Evolutionary conservation across 2,797 vertebrate genomes (phyloP).

Genomic region (Melanotaenia maccullochi): DNA sequence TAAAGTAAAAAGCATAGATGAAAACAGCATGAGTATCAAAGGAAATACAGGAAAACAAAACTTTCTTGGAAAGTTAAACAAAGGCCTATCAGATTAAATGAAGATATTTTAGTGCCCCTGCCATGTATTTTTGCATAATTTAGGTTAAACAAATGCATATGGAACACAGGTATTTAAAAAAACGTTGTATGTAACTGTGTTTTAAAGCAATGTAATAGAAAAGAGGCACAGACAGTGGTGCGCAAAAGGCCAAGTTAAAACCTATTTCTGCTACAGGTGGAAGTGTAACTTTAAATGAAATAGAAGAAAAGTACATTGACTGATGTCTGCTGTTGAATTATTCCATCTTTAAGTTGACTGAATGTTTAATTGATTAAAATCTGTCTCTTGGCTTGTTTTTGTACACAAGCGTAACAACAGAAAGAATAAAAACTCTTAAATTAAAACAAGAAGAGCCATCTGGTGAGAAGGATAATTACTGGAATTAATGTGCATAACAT

Average conservation of each 20-base stretch:
- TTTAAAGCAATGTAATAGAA: neutral
- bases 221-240: too few species aligned
- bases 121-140: neutral
- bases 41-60: too few species aligned
- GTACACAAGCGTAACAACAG: neutral
- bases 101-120: neutral
- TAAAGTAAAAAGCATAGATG: neutral
- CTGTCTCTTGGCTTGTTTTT: neutral
- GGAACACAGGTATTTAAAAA: neutral
- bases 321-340: neutral
- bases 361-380: neutral
- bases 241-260: neutral
- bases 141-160: neutral
- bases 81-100: neutral
- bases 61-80: neutral
- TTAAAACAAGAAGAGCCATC: neutral
- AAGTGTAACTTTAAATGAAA: neutral
- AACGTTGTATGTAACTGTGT: too few species aligned
- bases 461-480: neutral
- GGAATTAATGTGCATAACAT: neutral
- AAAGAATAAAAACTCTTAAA: neutral
- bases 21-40: too few species aligned
- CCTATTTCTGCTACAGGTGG: neutral
- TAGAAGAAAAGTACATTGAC: neutral
- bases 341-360: neutral